phyloP scores from a whole-genome alignment of 2,797 vertebrate genomes.

The Tauraco hartlaubi region DNA sequence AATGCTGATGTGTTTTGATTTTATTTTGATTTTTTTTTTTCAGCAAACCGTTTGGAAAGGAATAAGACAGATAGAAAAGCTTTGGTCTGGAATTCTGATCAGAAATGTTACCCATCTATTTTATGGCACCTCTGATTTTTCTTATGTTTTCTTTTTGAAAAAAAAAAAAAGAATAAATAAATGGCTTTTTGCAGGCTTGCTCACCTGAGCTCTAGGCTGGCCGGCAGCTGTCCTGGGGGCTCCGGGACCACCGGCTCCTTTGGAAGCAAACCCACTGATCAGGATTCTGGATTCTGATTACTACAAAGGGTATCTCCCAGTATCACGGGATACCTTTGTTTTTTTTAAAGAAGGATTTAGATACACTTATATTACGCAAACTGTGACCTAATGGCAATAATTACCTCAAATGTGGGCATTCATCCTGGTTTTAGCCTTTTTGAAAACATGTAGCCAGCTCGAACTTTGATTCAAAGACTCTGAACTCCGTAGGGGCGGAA shows the following conservation, averaged over 20 bases:
- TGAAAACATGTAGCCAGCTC: conserved; percentile 81
- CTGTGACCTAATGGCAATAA: conserved; percentile 86
- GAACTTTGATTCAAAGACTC: conserved; percentile 76
- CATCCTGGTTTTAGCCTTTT: conserved; percentile 82
- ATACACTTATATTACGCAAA: conserved; percentile 78
- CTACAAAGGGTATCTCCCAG: conserved; percentile 36
- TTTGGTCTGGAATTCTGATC: conserved; percentile 64
- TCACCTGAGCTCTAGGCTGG: conserved; percentile 70
- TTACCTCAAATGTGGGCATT: conserved; percentile 86
- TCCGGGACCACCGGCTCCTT: conserved; percentile 39
- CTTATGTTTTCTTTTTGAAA: conserved; percentile 30
- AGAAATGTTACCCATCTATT: conserved; percentile 31
- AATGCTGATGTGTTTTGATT: not conserved
- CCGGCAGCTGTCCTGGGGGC: conserved; percentile 18
- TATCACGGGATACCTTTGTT: conserved; percentile 17
- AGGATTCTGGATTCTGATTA: conserved; percentile 68
- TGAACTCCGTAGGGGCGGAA: conserved; percentile 69
- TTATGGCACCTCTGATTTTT: conserved; percentile 13
- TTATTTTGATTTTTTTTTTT: not conserved
- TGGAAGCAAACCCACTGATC: conserved; percentile 78
- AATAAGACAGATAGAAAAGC: conserved; percentile 10
- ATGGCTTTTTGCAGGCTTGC: conserved; percentile 58
- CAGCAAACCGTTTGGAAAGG: conserved; percentile 38
- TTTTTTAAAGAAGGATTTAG: conserved; percentile 77
- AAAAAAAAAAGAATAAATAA: not conserved